Conservation (phyloP, 1,140 invertebrate genomes). For the Brachionus angularis region DNA sequence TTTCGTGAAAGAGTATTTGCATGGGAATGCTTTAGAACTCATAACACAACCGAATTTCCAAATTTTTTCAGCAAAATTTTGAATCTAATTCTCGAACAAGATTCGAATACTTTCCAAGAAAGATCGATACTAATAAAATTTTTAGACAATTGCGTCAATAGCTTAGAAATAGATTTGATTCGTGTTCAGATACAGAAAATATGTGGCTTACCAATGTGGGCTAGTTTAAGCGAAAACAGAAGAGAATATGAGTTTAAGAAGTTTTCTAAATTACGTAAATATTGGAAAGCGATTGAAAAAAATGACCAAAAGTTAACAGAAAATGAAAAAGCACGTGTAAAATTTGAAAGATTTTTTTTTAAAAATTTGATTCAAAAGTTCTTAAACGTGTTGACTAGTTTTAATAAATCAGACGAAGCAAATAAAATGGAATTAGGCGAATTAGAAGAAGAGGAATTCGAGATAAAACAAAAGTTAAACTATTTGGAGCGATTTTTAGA, state of each 20-base stretch:
- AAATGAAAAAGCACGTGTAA: constrained; percentile 67
- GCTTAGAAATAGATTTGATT: constrained; percentile 86
- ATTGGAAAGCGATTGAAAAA: constrained; percentile 82
- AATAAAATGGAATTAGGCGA: neutral
- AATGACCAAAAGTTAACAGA: constrained; percentile 68
- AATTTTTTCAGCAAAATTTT: constrained; percentile 82
- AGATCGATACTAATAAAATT: constrained; percentile 83
- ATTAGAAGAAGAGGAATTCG: constrained; percentile 62
- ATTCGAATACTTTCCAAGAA: constrained; percentile 66
- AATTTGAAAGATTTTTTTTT: constrained; percentile 83
- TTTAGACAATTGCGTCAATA: constrained; percentile 92
- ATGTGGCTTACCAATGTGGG: constrained; percentile 89
- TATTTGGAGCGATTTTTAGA: constrained; percentile 95
- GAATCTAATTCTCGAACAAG: constrained; percentile 65
- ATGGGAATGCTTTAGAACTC: constrained; percentile 73
- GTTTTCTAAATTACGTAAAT: constrained; percentile 83
- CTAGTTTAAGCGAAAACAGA: constrained; percentile 64
- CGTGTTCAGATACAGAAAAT: constrained; percentile 83
- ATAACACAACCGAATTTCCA: constrained; percentile 75
- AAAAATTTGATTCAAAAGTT: constrained; percentile 85
- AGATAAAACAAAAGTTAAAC: constrained; percentile 63
- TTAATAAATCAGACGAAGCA: neutral
- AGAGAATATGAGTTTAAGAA: constrained; percentile 78
- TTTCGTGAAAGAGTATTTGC: constrained; percentile 89
- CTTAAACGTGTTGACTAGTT: constrained; percentile 70